phyloP scores from a whole-genome alignment of 2,797 vertebrate species.

The Tolypeutes matacus region DNA sequence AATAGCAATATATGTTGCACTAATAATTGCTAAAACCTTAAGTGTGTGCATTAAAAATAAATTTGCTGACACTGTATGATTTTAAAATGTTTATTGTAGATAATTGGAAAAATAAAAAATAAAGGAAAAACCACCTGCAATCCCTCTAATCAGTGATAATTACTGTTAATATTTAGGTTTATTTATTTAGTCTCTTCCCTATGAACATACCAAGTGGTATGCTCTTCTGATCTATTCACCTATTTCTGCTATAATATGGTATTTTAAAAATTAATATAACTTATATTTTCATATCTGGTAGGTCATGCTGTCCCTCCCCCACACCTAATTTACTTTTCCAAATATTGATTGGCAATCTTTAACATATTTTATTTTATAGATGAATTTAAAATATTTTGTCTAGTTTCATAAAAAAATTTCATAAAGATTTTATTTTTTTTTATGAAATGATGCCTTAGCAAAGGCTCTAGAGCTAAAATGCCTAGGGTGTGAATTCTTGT shows the following conservation, averaged over 20 bases:
- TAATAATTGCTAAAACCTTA: conserved; percentile 10
- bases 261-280: neutral
- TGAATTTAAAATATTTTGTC: conserved; percentile 34
- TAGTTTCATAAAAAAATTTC: conserved; percentile 1
- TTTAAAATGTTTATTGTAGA: conserved; percentile 22
- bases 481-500: conserved; percentile 1
- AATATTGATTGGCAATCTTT: neutral
- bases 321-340: neutral
- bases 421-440: conserved; percentile 3
- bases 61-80: neutral
- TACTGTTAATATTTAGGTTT: neutral
- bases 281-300: conserved; percentile 36
- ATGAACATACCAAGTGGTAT: neutral
- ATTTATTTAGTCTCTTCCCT: neutral
- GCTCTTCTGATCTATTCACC: conserved; percentile 10
- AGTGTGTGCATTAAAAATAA: conserved; percentile 49
- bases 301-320: neutral
- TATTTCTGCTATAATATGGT: neutral
- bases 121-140: neutral
- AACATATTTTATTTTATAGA: conserved; percentile 28
- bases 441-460: neutral
- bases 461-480: neutral
- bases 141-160: neutral
- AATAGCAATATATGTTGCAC: neutral
- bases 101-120: conserved; percentile 39